A percentile compares a stretch with the other conserved stretches of the same genome.
These are phyloP conservation scores for Phania funesta DNA, from an alignment of 2,888 invertebrate genomes.

Conservation along the genomic window DNA sequence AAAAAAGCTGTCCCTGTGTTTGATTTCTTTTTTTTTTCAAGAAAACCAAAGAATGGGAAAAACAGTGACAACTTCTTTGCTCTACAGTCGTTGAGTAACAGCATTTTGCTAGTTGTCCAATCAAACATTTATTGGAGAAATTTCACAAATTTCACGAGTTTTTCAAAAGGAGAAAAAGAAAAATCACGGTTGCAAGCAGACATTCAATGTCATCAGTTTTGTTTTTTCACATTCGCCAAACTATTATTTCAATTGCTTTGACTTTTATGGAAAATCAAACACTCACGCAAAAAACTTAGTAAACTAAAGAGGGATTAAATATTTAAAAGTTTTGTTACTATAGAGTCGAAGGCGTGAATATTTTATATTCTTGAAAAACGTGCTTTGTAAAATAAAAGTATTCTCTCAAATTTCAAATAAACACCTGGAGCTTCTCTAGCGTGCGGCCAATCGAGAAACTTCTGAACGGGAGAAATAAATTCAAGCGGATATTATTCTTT, in stretches of 20 bases:
- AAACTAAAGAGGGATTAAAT: too few relatives aligned
- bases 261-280: not conserved
- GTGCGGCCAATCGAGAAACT: too few relatives aligned
- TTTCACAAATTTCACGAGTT: constrained; percentile 23
- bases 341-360: too few relatives aligned
- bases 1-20: constrained; percentile 19
- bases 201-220: constrained; percentile 53
- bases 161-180: not conserved
- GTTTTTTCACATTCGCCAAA: not conserved
- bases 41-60: not conserved
- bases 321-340: too few relatives aligned
- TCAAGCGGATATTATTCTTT: too few relatives aligned
- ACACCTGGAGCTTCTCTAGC: too few relatives aligned
- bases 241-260: constrained; percentile 30
- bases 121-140: constrained; percentile 35
- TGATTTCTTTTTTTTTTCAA: not conserved
- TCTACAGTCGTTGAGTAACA: not conserved
- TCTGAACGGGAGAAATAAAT: too few relatives aligned
- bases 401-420: too few relatives aligned
- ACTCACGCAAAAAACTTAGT: not conserved
- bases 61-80: constrained; percentile 33
- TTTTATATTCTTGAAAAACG: too few relatives aligned
- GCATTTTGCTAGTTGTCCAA: constrained; percentile 14
- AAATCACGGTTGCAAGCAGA: constrained; percentile 21
- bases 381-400: too few relatives aligned